These are phyloP conservation scores for Jaculus jaculus DNA, from an alignment of 2,113 vertebrate genomes.

Conservation along the genomic window DNA sequence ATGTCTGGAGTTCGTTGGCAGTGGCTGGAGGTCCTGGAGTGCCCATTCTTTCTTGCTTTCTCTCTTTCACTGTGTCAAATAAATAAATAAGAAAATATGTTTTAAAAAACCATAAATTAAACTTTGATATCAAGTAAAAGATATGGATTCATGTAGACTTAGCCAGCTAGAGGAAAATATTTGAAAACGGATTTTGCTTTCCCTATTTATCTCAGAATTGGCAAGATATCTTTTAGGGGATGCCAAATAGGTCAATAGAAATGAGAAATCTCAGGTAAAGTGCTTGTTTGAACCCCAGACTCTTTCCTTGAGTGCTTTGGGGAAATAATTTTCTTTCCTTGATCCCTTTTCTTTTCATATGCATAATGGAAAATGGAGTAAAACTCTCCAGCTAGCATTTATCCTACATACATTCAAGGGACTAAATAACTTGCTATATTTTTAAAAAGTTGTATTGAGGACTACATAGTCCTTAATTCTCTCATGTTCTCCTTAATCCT, in stretches of 20 bases:
- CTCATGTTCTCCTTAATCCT: constrained; percentile 10
- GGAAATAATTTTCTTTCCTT: background rate
- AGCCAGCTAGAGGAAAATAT: background rate
- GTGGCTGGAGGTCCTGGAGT: too few species aligned
- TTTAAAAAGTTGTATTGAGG: background rate
- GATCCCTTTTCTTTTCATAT: background rate
- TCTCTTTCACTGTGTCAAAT: too few species aligned
- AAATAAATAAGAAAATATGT: too few species aligned
- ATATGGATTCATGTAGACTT: background rate
- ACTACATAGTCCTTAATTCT: constrained; percentile 28
- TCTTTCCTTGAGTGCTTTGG: background rate
- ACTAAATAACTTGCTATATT: background rate
- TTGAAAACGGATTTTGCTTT: constrained; percentile 45
- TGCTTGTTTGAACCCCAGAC: background rate
- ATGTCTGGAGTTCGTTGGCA: too few species aligned
- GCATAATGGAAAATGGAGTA: background rate
- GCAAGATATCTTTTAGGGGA: background rate
- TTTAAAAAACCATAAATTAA: background rate
- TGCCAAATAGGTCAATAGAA: background rate
- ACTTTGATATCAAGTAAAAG: constrained; percentile 3
- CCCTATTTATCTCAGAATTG: background rate
- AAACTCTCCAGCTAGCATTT: constrained; percentile 2
- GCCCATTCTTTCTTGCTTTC: too few species aligned
- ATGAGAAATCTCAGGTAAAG: background rate
- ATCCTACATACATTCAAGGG: background rate